phyloP scores from a whole-genome alignment of 2,888 invertebrate species.

The Sinodicranocentrus sp. region DNA sequence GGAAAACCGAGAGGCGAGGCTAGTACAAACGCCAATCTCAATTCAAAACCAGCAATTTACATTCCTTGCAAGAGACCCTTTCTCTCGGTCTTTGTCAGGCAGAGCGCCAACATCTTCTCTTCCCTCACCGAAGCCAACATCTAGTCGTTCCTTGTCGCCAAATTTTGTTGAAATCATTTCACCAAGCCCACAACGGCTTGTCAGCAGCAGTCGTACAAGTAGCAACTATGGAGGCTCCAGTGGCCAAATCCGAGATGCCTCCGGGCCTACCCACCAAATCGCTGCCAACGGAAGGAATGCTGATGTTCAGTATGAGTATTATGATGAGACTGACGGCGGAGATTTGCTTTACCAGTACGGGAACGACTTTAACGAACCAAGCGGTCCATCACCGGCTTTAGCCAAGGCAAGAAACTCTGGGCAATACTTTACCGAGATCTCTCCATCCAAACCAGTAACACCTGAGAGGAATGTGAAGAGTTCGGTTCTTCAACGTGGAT shows the following conservation, averaged over 20 bases:
- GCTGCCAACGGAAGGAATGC: conserved; percentile 37
- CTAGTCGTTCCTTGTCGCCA: conserved; percentile 77
- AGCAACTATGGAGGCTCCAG: conserved; percentile 3
- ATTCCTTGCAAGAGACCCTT: conserved; percentile 60
- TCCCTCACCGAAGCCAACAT: conserved; percentile 57
- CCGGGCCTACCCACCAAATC: conserved; percentile 4
- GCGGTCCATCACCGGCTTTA: not conserved
- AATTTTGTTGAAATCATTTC: conserved; percentile 67
- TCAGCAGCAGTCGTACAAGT: conserved; percentile 17
- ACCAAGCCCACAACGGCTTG: conserved; percentile 48
- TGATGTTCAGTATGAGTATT: conserved; percentile 75
- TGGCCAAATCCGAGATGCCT: conserved; percentile 39
- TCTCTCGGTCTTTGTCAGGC: conserved; percentile 26
- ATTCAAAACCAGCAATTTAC: conserved; percentile 64
- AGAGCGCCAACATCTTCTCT: conserved; percentile 39
- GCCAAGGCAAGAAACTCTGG: conserved; percentile 17
- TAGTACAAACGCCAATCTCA: conserved; percentile 47
- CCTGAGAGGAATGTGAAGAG: conserved; percentile 28
- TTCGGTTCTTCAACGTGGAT: not conserved
- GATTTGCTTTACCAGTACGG: conserved; percentile 72
- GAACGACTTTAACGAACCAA: conserved; percentile 68
- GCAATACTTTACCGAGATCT: conserved; percentile 46
- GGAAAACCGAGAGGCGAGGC: conserved; percentile 26
- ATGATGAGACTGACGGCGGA: conserved; percentile 70
- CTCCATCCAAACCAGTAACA: conserved; percentile 11